A percentile compares a stretch with the other conserved stretches of the same genome.
phyloP scores from a whole-genome alignment of 2,888 invertebrate genomes.

The Tupiocoris notatus region DNA sequence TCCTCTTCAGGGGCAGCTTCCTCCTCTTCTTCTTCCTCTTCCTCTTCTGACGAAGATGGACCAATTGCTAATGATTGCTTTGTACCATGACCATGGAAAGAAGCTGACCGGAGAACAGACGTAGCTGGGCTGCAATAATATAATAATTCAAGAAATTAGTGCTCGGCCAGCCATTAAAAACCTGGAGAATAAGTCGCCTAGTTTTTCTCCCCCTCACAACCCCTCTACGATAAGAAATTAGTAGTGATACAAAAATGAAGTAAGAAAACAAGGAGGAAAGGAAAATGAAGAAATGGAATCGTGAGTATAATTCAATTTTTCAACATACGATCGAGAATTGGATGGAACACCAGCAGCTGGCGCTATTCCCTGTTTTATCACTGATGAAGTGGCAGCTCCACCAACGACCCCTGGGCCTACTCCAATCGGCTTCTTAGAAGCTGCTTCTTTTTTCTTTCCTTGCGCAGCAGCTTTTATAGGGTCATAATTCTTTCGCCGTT shows the following conservation, averaged over 20 bases:
- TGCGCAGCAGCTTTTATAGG: slow-evolving; percentile 92
- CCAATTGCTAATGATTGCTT: slow-evolving; percentile 45
- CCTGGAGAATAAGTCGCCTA: too few species aligned
- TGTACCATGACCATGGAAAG: slow-evolving; percentile 57
- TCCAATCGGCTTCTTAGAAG: slow-evolving; percentile 44
- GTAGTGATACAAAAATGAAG: neutral
- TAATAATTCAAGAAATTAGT: neutral
- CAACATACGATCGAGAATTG: neutral
- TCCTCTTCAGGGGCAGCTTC: slow-evolving; percentile 35
- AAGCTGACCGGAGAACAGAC: slow-evolving; percentile 56
- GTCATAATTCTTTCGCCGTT: slow-evolving; percentile 91
- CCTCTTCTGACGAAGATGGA: slow-evolving; percentile 49
- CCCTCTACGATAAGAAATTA: too few species aligned
- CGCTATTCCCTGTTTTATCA: neutral
- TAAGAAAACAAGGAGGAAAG: slow-evolving; percentile 52
- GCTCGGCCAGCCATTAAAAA: too few species aligned
- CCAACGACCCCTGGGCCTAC: neutral
- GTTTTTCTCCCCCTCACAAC: too few species aligned
- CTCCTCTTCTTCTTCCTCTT: slow-evolving; percentile 46
- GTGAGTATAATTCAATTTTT: too few species aligned
- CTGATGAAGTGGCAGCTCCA: neutral
- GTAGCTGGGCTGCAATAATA: slow-evolving; percentile 43
- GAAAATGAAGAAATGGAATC: slow-evolving; percentile 50
- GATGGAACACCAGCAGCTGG: neutral
- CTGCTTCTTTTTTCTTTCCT: slow-evolving; percentile 63